phyloP scores from a whole-genome alignment of 2,888 invertebrate genomes.

The Watsonalla cultraria region DNA sequence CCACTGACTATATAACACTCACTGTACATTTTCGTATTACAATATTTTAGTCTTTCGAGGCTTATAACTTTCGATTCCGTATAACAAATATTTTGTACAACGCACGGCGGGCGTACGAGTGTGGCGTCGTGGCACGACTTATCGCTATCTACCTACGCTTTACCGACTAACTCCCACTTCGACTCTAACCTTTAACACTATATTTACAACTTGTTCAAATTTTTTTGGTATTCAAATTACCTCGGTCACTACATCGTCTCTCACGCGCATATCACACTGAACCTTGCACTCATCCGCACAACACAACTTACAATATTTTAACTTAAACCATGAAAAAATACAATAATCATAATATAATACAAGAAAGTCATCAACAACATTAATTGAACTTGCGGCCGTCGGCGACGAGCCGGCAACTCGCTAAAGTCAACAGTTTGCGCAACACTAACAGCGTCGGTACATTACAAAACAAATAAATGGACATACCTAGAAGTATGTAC shows the following conservation, averaged over 20 bases:
- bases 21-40: slow-evolving; percentile 78
- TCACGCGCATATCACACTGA: slow-evolving; percentile 48
- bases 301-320: slow-evolving; percentile 69
- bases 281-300: slow-evolving; percentile 59
- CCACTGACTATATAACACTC: slow-evolving; percentile 80
- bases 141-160: slow-evolving; percentile 65
- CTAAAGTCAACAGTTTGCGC: slow-evolving; percentile 57
- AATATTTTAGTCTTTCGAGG: slow-evolving; percentile 76
- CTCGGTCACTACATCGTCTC: slow-evolving; percentile 65
- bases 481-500: slow-evolving; percentile 74
- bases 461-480: slow-evolving; percentile 70
- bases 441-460: slow-evolving; percentile 65
- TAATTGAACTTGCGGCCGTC: slow-evolving; percentile 48
- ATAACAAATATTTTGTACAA: slow-evolving; percentile 79
- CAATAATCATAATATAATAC: slow-evolving; percentile 75
- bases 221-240: slow-evolving; percentile 78
- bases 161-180: slow-evolving; percentile 64
- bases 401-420: slow-evolving; percentile 40
- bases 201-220: slow-evolving; percentile 78
- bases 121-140: slow-evolving; percentile 73
- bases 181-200: slow-evolving; percentile 65
- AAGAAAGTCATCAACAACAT: slow-evolving; percentile 71
- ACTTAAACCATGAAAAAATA: slow-evolving; percentile 75
- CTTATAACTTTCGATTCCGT: slow-evolving; percentile 71
- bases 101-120: slow-evolving; percentile 68